Conservation (phyloP, 2,113 vertebrate species). For the Platysteira castanea region DNA sequence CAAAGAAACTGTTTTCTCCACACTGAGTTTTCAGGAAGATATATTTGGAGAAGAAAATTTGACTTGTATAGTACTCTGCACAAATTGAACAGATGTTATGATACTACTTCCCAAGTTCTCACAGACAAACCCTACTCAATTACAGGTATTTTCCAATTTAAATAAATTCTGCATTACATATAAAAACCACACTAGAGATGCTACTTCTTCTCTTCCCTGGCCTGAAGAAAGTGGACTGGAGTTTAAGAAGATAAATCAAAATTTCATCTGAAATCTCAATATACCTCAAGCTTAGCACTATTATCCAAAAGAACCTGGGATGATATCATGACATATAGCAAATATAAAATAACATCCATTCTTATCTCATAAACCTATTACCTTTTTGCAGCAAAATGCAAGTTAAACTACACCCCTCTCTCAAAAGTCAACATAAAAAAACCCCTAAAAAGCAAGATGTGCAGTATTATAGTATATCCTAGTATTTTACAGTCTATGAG, state of each 20-base stretch:
- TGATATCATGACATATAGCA: not conserved
- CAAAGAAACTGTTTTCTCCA: not conserved
- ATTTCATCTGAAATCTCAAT: not conserved
- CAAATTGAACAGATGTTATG: conserved; percentile 1
- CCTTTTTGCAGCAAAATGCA: not conserved
- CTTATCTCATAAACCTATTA: not conserved
- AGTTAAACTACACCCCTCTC: not conserved
- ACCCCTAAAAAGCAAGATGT: not conserved
- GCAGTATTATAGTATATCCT: not conserved
- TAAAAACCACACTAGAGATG: not conserved
- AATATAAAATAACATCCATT: not conserved
- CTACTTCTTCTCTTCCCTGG: not conserved
- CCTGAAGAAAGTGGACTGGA: not conserved
- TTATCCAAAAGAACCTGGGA: not conserved
- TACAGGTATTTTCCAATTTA: conserved; percentile 20
- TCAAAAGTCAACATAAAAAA: not conserved
- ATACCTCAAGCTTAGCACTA: not conserved
- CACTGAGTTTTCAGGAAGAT: not conserved
- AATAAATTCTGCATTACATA: not conserved
- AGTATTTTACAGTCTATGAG: not conserved
- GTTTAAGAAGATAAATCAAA: not conserved
- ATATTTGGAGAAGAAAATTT: not conserved
- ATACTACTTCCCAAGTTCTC: not conserved
- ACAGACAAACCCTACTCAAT: not conserved
- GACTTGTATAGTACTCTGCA: not conserved